Evolutionary conservation across 2,113 vertebrate species (phyloP).

Genomic region (Corynorhinus townsendii): DNA sequence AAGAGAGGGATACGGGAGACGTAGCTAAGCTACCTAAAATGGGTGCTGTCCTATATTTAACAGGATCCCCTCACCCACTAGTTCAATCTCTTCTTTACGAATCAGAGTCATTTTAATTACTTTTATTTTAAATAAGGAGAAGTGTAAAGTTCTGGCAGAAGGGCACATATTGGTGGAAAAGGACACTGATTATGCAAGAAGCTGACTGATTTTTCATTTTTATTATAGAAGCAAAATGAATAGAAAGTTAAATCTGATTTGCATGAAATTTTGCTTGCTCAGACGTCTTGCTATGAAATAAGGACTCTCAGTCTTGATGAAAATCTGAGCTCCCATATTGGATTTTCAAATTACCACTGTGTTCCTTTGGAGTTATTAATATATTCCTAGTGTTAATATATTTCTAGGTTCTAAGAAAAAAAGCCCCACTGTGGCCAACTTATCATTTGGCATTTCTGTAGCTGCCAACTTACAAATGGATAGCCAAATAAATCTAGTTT

Average conservation of each 20-base stretch:
- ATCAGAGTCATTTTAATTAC: neutral
- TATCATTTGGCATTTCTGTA: neutral
- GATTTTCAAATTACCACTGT: neutral
- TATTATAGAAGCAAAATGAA: constrained; percentile 12
- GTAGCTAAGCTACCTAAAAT: neutral
- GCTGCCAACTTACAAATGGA: neutral
- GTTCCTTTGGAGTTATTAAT: neutral
- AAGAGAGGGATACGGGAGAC: neutral
- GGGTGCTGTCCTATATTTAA: neutral
- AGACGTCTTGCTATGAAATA: constrained; percentile 8
- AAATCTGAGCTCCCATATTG: neutral
- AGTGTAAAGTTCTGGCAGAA: neutral
- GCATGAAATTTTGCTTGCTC: constrained; percentile 25
- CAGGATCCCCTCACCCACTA: neutral
- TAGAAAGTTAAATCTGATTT: constrained; percentile 38
- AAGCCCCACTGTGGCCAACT: neutral
- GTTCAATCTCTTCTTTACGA: neutral
- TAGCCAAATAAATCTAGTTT: neutral
- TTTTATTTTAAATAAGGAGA: neutral
- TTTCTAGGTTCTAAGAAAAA: constrained; percentile 6
- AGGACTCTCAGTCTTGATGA: neutral
- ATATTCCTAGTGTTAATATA: neutral
- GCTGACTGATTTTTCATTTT: neutral
- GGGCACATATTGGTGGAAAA: neutral
- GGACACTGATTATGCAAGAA: neutral